Evolutionary conservation across 1,140 invertebrate species (phyloP), one percentile per base, ranked within the genome.

Genomic region (Drosophila persimilis): DNA sequence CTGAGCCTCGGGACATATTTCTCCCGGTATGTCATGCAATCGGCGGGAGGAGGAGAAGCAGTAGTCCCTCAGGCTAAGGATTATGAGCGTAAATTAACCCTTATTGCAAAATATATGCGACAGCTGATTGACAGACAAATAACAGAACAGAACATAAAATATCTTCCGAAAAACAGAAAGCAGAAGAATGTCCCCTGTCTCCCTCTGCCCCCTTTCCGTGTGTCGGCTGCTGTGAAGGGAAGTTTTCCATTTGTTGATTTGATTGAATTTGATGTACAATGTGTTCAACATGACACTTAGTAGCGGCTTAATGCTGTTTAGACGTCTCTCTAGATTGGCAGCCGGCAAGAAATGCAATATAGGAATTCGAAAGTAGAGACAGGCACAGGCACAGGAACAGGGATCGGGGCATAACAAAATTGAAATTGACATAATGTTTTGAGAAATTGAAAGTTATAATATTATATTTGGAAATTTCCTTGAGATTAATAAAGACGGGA

Each of bases 81-180:
- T 86, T 88, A 86, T 86, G 83, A 86, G 83, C 78, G 83, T 86
- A 86, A 86, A 86, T 86, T 86, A 86, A 86, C 83, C 83, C 83
- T 86, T 86, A 86, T 88, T 88, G 83, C 83, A 77, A 78, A 86
- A 83, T 88, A 88, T 79, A 88, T 79, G 83, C 83, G 83, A 86
- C 83, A 86, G 83, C 67, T 86, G 83, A 86, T 86, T 86, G 83
- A 86, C 83, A 86, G 83, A 88, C 83, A 88, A 88, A 86, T 88
- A 83, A 86, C 81, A 88, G 83, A 48, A 64, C 22, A 22, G 29
- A 53, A 73, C 81, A 86, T 77, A 81, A 86, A 85, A 81, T 77
- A 67, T 60, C 53, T 52, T 2, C 13, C 55, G 54, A 47, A 46
- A 60, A 60, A 46, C 46, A 45, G 50, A 48, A 26, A 31, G 51